A percentile compares a stretch with the other conserved stretches of the same genome.
Conservation (phyloP, 2,113 vertebrate genomes). For the Dascyllus trimaculatus region DNA sequence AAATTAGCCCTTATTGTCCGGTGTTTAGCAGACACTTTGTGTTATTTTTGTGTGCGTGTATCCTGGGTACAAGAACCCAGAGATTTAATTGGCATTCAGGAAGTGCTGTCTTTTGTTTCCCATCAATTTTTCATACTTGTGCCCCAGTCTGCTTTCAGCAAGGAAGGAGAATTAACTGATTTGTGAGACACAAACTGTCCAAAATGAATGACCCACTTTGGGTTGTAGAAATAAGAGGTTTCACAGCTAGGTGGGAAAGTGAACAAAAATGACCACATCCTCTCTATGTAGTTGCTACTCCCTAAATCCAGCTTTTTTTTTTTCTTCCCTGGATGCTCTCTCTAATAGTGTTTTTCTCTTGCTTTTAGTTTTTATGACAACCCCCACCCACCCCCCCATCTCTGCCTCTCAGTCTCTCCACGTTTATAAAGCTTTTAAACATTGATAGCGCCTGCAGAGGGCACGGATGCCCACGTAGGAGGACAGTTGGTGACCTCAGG, state of each 20-base stretch:
- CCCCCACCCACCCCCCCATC: constrained; percentile 16
- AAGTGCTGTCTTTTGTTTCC: constrained; percentile 44
- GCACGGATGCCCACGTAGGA: constrained; percentile 47
- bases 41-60: constrained; percentile 34
- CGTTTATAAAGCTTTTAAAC: constrained; percentile 76
- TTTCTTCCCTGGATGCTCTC: constrained; percentile 6
- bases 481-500: constrained; percentile 68
- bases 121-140: constrained; percentile 68
- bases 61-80: constrained; percentile 36
- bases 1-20: constrained; percentile 55
- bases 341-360: constrained; percentile 34
- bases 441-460: constrained; percentile 69
- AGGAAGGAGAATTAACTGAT: constrained; percentile 50
- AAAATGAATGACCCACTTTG: constrained; percentile 65
- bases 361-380: constrained; percentile 54
- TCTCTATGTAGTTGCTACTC: constrained; percentile 19
- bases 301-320: constrained; percentile 1
- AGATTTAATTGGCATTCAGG: constrained; percentile 72
- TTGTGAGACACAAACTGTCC: constrained; percentile 59
- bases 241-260: constrained; percentile 13
- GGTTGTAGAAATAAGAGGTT: constrained; percentile 29
- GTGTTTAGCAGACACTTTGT: constrained; percentile 53
- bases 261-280: constrained; percentile 39
- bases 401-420: constrained; percentile 44
- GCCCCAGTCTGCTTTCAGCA: constrained; percentile 49